Conservation (phyloP, 2,113 vertebrate genomes). For the Dicaeum eximium region DNA sequence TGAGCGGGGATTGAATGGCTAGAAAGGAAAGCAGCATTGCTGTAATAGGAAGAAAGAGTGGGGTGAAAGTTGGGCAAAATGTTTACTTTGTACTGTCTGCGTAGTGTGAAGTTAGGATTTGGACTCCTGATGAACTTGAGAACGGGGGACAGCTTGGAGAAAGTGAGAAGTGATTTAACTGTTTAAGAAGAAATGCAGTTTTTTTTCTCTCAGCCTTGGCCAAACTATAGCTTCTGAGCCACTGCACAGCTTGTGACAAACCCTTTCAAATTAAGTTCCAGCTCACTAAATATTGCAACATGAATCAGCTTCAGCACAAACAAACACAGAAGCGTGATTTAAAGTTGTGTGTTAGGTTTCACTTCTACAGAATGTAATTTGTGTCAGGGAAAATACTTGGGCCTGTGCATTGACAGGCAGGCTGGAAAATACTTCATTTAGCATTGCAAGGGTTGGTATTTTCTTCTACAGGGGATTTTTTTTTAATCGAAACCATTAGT, state of each 20-base stretch:
- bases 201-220: background rate
- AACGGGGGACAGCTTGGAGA: background rate
- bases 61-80: background rate
- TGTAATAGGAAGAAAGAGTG: background rate
- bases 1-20: rapidly evolving
- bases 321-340: background rate
- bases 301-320: background rate
- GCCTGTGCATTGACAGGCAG: background rate
- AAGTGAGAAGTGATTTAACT: background rate
- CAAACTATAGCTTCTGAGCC: background rate
- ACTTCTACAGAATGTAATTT: background rate
- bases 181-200: background rate
- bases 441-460: background rate
- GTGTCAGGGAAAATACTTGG: background rate
- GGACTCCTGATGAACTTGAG: background rate
- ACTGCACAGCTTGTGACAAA: background rate
- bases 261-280: background rate
- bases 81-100: background rate
- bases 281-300: background rate
- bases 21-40: background rate
- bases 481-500: background rate
- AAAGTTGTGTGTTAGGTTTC: background rate
- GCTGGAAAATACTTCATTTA: background rate
- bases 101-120: background rate
- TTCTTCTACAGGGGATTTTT: background rate